Conservation (phyloP, 2,113 vertebrate genomes). For the Rhipidura dahli region DNA sequence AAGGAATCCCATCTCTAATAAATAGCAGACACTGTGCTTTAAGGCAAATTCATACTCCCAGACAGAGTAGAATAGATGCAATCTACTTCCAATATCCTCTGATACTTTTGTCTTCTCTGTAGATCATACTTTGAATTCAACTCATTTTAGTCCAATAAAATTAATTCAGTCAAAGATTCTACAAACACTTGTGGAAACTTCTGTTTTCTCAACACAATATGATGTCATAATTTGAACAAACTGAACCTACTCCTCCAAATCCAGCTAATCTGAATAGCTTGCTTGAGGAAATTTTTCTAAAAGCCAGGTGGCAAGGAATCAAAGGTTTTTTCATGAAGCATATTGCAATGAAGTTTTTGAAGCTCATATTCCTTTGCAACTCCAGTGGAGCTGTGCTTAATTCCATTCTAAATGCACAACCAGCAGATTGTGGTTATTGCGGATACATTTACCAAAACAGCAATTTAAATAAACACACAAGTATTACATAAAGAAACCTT, state of each 20-base stretch:
- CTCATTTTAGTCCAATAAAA: background rate
- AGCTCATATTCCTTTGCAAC: background rate
- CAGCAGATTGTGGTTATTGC: background rate
- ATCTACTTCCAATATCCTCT: background rate
- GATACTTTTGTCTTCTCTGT: background rate
- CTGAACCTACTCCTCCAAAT: background rate
- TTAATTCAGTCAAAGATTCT: background rate
- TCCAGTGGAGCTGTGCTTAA: background rate
- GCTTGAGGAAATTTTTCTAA: background rate
- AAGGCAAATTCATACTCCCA: background rate
- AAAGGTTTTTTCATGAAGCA: background rate
- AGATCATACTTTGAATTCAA: background rate
- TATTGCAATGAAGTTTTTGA: background rate
- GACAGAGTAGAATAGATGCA: background rate
- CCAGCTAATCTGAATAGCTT: background rate
- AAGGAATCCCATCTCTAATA: background rate
- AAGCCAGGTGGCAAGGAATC: background rate
- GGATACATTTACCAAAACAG: background rate
- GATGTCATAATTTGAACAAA: background rate
- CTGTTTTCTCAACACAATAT: background rate
- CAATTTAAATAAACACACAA: background rate
- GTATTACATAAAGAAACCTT: background rate
- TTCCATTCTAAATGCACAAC: background rate
- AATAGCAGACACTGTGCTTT: background rate
- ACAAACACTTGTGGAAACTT: background rate